Evolutionary conservation across 2,888 invertebrate species (phyloP), one percentile per base, ranked within the genome.

Genomic region (Beris morrisii): DNA sequence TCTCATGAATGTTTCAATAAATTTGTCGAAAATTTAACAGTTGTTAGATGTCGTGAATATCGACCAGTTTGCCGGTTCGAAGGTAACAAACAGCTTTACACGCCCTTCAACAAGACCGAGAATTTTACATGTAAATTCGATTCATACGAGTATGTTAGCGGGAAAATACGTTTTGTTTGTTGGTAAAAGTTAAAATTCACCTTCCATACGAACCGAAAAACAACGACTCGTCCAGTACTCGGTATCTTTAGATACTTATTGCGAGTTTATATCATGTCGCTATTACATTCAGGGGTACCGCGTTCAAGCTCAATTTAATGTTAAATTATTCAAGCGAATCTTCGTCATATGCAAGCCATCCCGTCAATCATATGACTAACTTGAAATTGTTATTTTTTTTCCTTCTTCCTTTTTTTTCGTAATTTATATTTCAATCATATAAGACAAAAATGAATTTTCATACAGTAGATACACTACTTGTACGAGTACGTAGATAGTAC

Each of bases 241-340:
- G 13, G 30, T 31, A 54, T 32, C 54, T 31, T 30, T 31, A 54
- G 28, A 32, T 54, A 13, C 54, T 52, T 48, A 48, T 48, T 44
- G 22, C 7, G 15, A 52, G 52, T 52, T 5, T 22, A 22, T 12
- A 52, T 30, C 15, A 52, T 22, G 52, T 52, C 52, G 15, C 50
- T 9, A 50, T 15, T 50, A 9, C 5, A 30, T 12, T 22, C 11
- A 59, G n/a, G 50, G 50, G 61, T 12, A 46, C 43, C 50, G 9
- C 46, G 38, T 61, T 61, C 52, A 50, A 45, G 9, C 43, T 52
- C 61, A 61, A 61, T 61, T 61, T 61, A 32, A 61, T 61, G 61
- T 38, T 61, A 61, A 61, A 61, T 61, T 61, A 61, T 61, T 61
- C 61, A 61, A 61, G 61, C 61, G 61, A 61, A 61, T 61, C 61